These are phyloP conservation scores for Plebejus anna DNA, from an alignment of 2,888 invertebrate genomes.

Conservation along the genomic window DNA sequence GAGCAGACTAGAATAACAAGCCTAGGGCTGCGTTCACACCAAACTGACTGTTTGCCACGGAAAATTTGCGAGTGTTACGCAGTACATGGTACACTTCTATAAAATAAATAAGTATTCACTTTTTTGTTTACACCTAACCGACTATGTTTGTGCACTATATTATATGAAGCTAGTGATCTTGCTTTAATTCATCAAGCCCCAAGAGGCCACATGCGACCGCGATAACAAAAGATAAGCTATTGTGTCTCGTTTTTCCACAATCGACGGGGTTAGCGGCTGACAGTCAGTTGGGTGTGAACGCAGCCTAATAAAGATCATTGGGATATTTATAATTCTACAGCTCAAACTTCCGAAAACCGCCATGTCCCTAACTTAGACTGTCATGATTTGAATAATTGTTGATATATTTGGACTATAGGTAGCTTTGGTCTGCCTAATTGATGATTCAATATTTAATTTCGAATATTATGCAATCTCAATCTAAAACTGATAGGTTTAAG, in stretches of 20 bases:
- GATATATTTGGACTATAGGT: not conserved
- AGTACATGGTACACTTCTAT: too few relatives aligned
- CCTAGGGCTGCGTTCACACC: not conserved
- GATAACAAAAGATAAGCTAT: too few relatives aligned
- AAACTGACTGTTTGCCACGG: too few relatives aligned
- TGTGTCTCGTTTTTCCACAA: too few relatives aligned
- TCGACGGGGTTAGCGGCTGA: not conserved
- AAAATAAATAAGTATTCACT: not conserved
- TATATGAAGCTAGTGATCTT: not conserved
- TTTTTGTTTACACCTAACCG: not conserved
- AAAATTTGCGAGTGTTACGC: too few relatives aligned
- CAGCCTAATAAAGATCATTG: not conserved
- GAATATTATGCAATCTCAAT: too few relatives aligned
- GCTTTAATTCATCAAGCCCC: not conserved
- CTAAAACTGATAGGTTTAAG: too few relatives aligned
- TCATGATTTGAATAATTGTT: constrained; percentile 8
- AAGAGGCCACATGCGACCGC: too few relatives aligned
- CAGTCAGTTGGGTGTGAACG: not conserved
- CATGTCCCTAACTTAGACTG: not conserved
- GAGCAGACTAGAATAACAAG: not conserved
- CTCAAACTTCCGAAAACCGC: constrained; percentile 5
- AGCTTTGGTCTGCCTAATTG: not conserved
- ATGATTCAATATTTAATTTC: too few relatives aligned
- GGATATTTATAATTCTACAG: constrained; percentile 1
- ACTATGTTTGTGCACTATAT: not conserved